These are phyloP conservation scores for Monopterus albus DNA, from an alignment of 2,113 vertebrate species.

Conservation along the genomic window DNA sequence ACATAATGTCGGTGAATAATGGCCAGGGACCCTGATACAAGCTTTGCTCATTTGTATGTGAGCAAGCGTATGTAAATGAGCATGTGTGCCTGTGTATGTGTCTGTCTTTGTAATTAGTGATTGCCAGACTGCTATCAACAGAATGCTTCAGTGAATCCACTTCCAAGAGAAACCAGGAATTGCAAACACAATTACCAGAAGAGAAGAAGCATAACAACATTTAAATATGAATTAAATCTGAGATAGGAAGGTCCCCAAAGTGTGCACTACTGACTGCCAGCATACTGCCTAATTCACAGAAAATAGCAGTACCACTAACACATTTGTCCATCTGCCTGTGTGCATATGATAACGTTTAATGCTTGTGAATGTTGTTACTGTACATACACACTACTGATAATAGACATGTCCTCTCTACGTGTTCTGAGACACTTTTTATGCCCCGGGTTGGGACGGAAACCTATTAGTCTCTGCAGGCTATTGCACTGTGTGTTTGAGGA, in stretches of 20 bases:
- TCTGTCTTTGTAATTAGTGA: conserved; percentile 66
- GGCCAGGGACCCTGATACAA: conserved; percentile 34
- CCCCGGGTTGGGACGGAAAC: conserved; percentile 56
- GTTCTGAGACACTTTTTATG: conserved; percentile 31
- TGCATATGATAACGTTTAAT: conserved; percentile 30
- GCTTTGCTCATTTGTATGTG: conserved; percentile 56
- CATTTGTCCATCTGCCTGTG: conserved; percentile 13
- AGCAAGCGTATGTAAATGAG: conserved; percentile 17
- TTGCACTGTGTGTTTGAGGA: conserved; percentile 18
- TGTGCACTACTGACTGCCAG: conserved; percentile 30
- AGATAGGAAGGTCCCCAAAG: conserved; percentile 49
- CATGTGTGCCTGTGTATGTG: conserved; percentile 4
- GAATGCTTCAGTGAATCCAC: conserved; percentile 68
- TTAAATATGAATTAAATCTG: conserved; percentile 75
- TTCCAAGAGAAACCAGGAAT: conserved; percentile 71
- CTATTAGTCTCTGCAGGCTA: conserved; percentile 46
- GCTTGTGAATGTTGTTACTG: background rate
- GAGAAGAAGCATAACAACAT: conserved; percentile 66
- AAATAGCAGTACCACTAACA: conserved; percentile 37
- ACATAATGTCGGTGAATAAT: conserved; percentile 49
- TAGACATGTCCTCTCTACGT: conserved; percentile 33
- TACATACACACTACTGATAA: conserved; percentile 27
- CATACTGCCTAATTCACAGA: conserved; percentile 32
- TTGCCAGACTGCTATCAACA: conserved; percentile 72
- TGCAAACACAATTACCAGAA: conserved; percentile 74